Percentiles rank a stretch among this genome's conserved stretches.
Conservation (phyloP, 2,888 invertebrate species). For the Acleris cristana region DNA sequence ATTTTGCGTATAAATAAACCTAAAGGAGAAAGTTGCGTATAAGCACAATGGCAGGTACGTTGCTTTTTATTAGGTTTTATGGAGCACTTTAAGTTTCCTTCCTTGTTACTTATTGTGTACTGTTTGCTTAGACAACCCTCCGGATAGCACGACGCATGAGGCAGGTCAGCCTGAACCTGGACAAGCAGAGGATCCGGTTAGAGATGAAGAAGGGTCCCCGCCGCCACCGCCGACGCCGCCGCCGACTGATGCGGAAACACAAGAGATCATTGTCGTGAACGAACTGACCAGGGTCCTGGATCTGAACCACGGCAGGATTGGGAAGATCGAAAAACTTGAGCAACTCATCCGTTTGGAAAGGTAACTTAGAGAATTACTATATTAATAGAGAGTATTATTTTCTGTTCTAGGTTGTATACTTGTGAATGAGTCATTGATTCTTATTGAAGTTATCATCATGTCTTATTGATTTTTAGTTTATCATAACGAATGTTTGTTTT, state of each 20-base stretch:
- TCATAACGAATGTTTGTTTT: too few relatives aligned
- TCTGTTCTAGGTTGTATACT: neutral
- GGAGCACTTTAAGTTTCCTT: neutral
- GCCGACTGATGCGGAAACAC: slow-evolving; percentile 67
- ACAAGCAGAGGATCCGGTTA: slow-evolving; percentile 17
- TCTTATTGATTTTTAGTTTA: too few relatives aligned
- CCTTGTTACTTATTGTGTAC: slow-evolving; percentile 5
- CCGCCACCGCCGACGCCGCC: slow-evolving; percentile 62
- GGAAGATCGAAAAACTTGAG: slow-evolving; percentile 93
- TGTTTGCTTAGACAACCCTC: slow-evolving; percentile 20
- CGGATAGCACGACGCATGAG: slow-evolving; percentile 46
- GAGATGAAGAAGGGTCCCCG: slow-evolving; percentile 49
- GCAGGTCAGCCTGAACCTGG: slow-evolving; percentile 38
- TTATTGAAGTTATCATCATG: too few relatives aligned
- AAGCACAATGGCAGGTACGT: slow-evolving; percentile 29
- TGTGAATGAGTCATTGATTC: neutral
- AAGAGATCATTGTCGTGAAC: slow-evolving; percentile 86
- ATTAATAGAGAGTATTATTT: too few relatives aligned
- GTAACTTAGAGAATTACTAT: slow-evolving; percentile 45
- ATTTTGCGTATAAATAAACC: slow-evolving; percentile 30
- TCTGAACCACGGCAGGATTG: slow-evolving; percentile 94
- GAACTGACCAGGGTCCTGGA: slow-evolving; percentile 90
- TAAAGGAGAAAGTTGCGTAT: neutral
- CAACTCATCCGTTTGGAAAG: slow-evolving; percentile 89
- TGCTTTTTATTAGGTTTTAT: neutral